phyloP scores from a whole-genome alignment of 1,140 invertebrate genomes.

The Gonatopus flavifemur region DNA sequence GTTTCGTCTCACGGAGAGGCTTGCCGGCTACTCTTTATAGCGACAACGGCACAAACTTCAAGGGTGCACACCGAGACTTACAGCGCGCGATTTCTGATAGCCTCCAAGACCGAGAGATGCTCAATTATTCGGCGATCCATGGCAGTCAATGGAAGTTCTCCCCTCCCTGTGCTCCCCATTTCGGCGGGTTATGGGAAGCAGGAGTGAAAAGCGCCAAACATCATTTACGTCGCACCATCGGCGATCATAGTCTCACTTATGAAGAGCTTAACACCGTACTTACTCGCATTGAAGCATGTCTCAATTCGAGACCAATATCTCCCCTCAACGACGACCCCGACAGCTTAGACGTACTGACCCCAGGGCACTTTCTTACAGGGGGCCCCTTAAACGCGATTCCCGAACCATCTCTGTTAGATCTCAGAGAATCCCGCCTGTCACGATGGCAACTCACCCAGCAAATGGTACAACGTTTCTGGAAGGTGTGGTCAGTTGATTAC shows the following conservation, averaged over 20 bases:
- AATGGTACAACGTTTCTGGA: conserved; percentile 33
- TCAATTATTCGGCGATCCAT: background rate
- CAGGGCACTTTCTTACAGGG: conserved; percentile 43
- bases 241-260: too few relatives aligned
- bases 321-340: conserved; percentile 21
- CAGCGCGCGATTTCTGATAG: background rate
- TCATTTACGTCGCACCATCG: too few relatives aligned
- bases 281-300: conserved; percentile 37
- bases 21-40: conserved; percentile 28
- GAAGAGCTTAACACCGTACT: too few relatives aligned
- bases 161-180: conserved; percentile 33
- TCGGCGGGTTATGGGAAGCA: conserved; percentile 37
- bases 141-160: conserved; percentile 35
- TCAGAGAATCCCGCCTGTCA: conserved; percentile 10
- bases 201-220: too few relatives aligned
- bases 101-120: background rate
- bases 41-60: conserved; percentile 42
- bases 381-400: conserved; percentile 18
- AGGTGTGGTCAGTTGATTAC: conserved; percentile 15
- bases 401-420: conserved; percentile 17
- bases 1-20: conserved; percentile 19
- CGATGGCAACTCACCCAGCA: conserved; percentile 28
- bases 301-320: conserved; percentile 40
- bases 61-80: conserved; percentile 22
- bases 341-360: conserved; percentile 28